Base-by-base conservation (phyloP, 2,888 invertebrate genomes). In the Eristalinus aeneus region DNA sequence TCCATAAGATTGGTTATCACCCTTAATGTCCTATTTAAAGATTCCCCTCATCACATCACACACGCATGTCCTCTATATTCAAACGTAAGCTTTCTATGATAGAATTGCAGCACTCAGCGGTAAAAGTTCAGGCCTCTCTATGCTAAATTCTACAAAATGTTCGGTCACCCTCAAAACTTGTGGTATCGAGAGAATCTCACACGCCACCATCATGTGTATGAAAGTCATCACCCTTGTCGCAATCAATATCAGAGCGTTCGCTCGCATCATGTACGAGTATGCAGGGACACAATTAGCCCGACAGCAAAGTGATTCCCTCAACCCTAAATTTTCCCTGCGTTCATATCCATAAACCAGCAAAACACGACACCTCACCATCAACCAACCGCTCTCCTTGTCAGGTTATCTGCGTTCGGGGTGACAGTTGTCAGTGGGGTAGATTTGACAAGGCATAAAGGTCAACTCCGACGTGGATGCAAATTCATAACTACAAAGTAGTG, bases 401-500 rank as follows among this genome's bases (percentile, higher is more conserved):
- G 16, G 46, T 46, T 46, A 46, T 46, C 46, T 46, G 46, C 6
- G 8, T 46, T 46, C 5, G 16, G 16, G 46, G 46, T 46, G 46
- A 46, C 46, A 46, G 46, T 16, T 16, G 16, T 16, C 46, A 46
- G 16, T 16, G 46, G 16, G 16, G 46, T 16, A 46, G 16, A 46
- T 46, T 46, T 46, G 46, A 46, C 16, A 46, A 46, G 46, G 16
- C 46, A 46, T 46, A 46, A 46, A 46, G 46, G 46, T 46, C 46
- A 46, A 46, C 46, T 23, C 12, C 34, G 56, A 22, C 46, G 27
- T 27, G 61, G 54, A 71, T 58, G 4, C 39, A 71, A 78, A 65
- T 72, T 34, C 32, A 32, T 56, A 63, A 58, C 56, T 69, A 67
- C 46, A 72, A 72, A 68, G 60, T 65, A 78, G 65, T 67, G 78